These are phyloP conservation scores for Erebia palarica DNA, from an alignment of 2,888 invertebrate species.

Conservation along the genomic window DNA sequence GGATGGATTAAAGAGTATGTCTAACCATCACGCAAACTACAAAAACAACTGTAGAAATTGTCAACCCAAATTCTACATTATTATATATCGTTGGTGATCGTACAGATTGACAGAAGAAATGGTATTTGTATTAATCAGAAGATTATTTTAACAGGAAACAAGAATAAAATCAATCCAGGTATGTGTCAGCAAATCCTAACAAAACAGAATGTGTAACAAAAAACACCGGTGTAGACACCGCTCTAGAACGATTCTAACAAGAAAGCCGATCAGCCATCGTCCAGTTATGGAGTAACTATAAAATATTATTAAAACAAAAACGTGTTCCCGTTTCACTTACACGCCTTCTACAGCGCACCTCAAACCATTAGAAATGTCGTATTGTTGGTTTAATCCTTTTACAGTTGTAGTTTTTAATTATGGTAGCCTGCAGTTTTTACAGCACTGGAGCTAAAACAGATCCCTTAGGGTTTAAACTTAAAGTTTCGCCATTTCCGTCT, in stretches of 20 bases:
- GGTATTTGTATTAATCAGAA: too few relatives aligned
- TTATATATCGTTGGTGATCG: too few relatives aligned
- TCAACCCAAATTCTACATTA: too few relatives aligned
- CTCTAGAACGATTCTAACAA: conserved; percentile 43
- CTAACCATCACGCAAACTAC: too few relatives aligned
- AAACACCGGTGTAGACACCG: conserved; percentile 29
- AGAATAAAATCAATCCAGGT: background rate
- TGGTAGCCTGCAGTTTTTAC: conserved; percentile 20
- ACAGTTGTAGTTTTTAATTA: conserved; percentile 41
- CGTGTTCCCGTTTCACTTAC: conserved; percentile 66
- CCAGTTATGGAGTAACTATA: conserved; percentile 69
- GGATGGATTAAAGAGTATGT: too few relatives aligned
- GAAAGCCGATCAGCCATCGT: conserved; percentile 63
- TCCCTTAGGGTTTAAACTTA: background rate
- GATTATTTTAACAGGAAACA: background rate
- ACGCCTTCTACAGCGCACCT: conserved; percentile 61
- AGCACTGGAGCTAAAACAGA: conserved; percentile 3
- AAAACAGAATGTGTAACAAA: conserved; percentile 17
- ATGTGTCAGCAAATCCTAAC: background rate
- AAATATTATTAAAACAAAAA: conserved; percentile 73
- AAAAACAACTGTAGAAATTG: too few relatives aligned
- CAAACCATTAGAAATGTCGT: conserved; percentile 60
- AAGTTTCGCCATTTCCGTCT: conserved; percentile 14
- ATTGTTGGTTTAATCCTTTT: conserved; percentile 64
- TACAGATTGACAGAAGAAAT: too few relatives aligned